Percentiles rank a stretch among this genome's conserved stretches.
These are phyloP conservation scores for Toxostoma redivivum DNA, from an alignment of 2,113 vertebrate genomes.

Conservation along the genomic window DNA sequence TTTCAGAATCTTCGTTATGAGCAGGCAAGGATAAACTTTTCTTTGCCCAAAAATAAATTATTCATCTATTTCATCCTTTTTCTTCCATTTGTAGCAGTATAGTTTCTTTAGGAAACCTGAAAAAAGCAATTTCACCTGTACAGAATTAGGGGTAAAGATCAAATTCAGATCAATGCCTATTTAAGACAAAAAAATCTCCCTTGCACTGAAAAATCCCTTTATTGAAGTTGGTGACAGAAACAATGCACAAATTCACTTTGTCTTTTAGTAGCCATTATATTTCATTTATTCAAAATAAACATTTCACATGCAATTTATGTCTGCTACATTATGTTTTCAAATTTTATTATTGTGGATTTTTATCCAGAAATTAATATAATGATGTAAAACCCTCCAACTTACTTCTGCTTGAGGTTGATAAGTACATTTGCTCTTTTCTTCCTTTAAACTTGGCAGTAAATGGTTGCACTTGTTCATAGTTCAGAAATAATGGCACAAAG, in stretches of 20 bases:
- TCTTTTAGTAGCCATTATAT: neutral
- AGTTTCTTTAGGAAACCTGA: neutral
- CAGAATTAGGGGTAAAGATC: neutral
- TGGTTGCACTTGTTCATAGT: neutral
- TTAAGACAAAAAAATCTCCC: neutral
- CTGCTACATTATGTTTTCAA: neutral
- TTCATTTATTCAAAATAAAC: neutral
- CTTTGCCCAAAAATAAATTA: neutral
- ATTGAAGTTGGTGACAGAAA: neutral
- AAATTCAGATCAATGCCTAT: neutral
- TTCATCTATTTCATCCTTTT: neutral
- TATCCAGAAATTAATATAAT: neutral
- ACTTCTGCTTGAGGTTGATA: neutral
- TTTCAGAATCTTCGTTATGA: neutral
- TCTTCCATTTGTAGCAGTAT: neutral
- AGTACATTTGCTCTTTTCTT: neutral
- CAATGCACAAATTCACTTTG: neutral
- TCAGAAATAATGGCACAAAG: conserved; percentile 2
- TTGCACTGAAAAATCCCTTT: neutral
- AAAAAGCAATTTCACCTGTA: neutral
- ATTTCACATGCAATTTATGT: neutral
- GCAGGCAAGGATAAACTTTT: neutral
- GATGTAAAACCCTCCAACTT: neutral
- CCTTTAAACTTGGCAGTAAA: neutral
- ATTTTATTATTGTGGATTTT: neutral